Conservation (phyloP, 1,140 invertebrate genomes). For the Lucilia sericata region DNA sequence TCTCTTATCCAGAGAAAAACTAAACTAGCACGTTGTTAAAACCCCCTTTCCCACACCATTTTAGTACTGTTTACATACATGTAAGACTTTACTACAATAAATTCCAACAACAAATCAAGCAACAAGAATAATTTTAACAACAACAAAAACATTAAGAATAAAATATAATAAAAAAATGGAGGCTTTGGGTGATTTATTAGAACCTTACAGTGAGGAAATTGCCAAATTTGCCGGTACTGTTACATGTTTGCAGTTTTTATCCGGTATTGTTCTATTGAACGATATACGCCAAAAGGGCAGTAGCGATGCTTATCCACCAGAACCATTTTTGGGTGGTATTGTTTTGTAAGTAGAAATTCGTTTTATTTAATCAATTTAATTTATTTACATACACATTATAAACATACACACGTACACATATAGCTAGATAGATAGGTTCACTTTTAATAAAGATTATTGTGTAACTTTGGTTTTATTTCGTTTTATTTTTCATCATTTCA, state of each 20-base stretch:
- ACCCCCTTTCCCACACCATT: neutral
- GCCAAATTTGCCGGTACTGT: constrained; percentile 68
- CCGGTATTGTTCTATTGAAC: constrained; percentile 75
- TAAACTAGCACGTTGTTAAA: neutral
- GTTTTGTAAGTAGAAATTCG: constrained; percentile 75
- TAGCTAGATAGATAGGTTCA: no score
- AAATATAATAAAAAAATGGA: constrained; percentile 58
- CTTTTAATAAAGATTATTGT: no score
- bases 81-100: neutral
- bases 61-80: neutral
- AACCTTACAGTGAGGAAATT: constrained; percentile 58
- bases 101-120: neutral
- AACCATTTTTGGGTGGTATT: constrained; percentile 80
- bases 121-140: neutral
- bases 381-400: no score
- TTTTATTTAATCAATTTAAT: neutral
- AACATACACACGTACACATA: no score
- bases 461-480: neutral
- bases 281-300: constrained; percentile 77
- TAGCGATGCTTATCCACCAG: constrained; percentile 74
- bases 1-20: neutral
- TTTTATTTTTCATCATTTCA: neutral
- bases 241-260: constrained; percentile 76
- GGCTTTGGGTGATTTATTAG: constrained; percentile 61
- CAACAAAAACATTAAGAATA: neutral